These are phyloP conservation scores for Eledone cirrhosa DNA, from an alignment of 2,888 invertebrate species.

Conservation along the genomic window DNA sequence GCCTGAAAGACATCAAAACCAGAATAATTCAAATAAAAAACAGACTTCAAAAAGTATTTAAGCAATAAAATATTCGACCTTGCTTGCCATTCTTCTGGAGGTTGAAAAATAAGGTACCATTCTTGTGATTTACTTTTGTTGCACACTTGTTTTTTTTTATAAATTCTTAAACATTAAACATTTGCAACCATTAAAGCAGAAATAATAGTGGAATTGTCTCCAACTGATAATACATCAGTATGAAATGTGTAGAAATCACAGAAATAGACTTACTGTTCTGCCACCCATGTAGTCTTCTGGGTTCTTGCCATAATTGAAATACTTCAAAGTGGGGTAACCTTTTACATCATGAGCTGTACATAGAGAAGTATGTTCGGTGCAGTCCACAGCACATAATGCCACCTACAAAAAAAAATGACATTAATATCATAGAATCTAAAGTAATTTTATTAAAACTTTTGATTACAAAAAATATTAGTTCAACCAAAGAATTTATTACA, in stretches of 20 bases:
- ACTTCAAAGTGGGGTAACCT: slow-evolving; percentile 87
- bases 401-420: slow-evolving; percentile 66
- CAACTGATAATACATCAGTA: too few species aligned
- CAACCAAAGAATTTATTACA: too few species aligned
- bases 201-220: too few species aligned
- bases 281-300: slow-evolving; percentile 78
- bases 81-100: too few species aligned
- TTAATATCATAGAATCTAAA: not conserved
- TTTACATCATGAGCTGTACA: slow-evolving; percentile 79
- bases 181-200: too few species aligned
- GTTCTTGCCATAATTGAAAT: slow-evolving; percentile 81
- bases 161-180: too few species aligned
- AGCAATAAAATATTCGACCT: not conserved
- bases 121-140: too few species aligned
- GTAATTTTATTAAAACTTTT: not conserved
- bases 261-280: slow-evolving; percentile 71
- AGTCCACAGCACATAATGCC: slow-evolving; percentile 85
- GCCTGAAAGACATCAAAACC: slow-evolving; percentile 68
- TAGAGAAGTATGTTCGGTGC: slow-evolving; percentile 74
- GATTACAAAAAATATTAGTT: too few species aligned
- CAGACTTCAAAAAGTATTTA: not conserved
- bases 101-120: too few species aligned
- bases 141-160: too few species aligned
- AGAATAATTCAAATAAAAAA: not conserved
- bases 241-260: too few species aligned